Evolutionary conservation across 2,797 vertebrate genomes (phyloP), one percentile per base, ranked within the genome.

Genomic region (Rhinogobio ventralis): DNA sequence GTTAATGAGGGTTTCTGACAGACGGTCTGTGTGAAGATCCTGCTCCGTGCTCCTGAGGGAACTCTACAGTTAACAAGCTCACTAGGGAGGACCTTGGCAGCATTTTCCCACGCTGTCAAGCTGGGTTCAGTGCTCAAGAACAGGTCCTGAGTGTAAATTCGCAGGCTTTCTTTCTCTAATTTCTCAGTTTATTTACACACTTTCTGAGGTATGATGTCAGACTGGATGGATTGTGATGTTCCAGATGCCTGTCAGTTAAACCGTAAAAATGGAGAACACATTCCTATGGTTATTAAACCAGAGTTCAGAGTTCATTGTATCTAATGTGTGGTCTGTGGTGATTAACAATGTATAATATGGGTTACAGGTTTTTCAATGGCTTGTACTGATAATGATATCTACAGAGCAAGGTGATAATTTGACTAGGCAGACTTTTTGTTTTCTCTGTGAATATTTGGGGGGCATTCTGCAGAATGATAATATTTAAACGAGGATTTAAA

Each of bases 21-120:
- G 82, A 73, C 71, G 23, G 42, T 75, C 69, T 84, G 42, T 84
- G 86, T 87, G 86, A 68, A 77, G 80, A 82, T 77, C 64, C 30
- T 60, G 62, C 84, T 74, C 84, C 6, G 46, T 20, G 46, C 36
- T 81, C 84, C 72, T 73, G 45, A 51, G 82, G 78, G 86, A 85
- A 49, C 28, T 62, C 82, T 62, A 14, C 53, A 74, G 86, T 71
- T 87, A 85, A 87, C 77, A 82, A 86, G 84, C 80, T 85, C 76
- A 74, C 80, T 76, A 73, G 84, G 84, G 84, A 86, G 86, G 81
- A 83, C 84, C 84, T 86, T 49, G 76, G 84, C 75, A 76, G 77
- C 69, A 51, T 84, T 86, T 86, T 88, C 87, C 84, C 87, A 88
- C 85, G 87, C 87, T 88, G 87, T 88, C 87, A 88, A 64, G 23